Conservation (phyloP, 2,888 invertebrate genomes). For the Philereme vetulata region DNA sequence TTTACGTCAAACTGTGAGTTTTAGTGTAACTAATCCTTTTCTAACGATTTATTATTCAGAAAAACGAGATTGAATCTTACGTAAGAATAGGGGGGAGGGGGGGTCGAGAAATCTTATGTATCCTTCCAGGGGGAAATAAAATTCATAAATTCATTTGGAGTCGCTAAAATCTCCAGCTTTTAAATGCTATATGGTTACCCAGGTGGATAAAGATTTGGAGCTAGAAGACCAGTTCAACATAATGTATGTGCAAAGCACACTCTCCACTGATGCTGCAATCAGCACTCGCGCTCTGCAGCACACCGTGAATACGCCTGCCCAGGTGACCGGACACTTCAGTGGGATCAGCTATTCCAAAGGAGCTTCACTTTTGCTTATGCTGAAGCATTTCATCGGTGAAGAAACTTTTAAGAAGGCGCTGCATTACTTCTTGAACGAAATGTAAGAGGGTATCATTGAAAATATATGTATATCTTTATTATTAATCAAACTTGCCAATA, state of each 20-base stretch:
- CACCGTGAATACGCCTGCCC: constrained; percentile 82
- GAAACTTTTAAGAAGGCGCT: constrained; percentile 82
- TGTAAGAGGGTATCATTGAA: constrained; percentile 56
- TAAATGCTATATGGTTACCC: constrained; percentile 9
- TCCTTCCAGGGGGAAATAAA: too few relatives aligned
- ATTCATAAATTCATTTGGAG: too few relatives aligned
- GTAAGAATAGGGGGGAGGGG: too few relatives aligned
- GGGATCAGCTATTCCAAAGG: constrained; percentile 89
- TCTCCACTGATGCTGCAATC: constrained; percentile 65
- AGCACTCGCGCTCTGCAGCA: constrained; percentile 84
- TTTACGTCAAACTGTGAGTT: too few relatives aligned
- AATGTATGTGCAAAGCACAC: constrained; percentile 86
- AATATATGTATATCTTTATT: background rate
- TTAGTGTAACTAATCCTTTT: too few relatives aligned
- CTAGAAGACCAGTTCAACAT: constrained; percentile 88
- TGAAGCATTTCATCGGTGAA: constrained; percentile 84
- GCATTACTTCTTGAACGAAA: constrained; percentile 73
- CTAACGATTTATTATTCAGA: too few relatives aligned
- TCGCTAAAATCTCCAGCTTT: too few relatives aligned
- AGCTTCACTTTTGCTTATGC: constrained; percentile 86
- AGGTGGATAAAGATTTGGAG: constrained; percentile 75
- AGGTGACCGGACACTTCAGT: constrained; percentile 86
- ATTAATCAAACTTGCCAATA: too few relatives aligned
- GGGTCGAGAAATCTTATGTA: too few relatives aligned
- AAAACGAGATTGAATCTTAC: too few relatives aligned